Evolutionary conservation across 2,888 invertebrate genomes (phyloP), one percentile per base, ranked within the genome.

Genomic region (Sarcophaga variegata): DNA sequence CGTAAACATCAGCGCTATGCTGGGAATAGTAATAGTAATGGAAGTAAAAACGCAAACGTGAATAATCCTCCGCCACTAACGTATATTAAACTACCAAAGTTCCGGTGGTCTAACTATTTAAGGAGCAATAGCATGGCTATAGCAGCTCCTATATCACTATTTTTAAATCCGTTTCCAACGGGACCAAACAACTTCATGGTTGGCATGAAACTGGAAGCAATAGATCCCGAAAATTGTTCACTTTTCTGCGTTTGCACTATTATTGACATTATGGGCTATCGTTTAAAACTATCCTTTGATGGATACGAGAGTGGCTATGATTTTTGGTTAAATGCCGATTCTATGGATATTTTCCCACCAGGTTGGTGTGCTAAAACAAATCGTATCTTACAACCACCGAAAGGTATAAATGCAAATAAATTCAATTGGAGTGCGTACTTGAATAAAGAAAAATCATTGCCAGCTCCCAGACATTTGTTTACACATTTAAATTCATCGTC

Each of bases 241-340:
- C 94, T 97, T 85, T 98, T 98, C 92, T 98, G 98, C 92, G 98
- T 98, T 37, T 95, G 98, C 78, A 97, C 97, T 0, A 96, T 99
- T 45, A 95, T 96, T 1, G 97, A 97, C 92, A 96, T 97, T 87
- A 95, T 95, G 91, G 98, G 98, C 0, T 97, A 96, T 92, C 95
- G 99, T 74, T 93, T 99, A 91, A 95, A 97, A 88, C 94, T 99
- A 75, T 97, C 97, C 93, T 99, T 99, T 93, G 98, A 99, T 94
- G 98, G 98, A 17, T 99, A 97, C 92, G 96, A 97, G 0, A 97
- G 97, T 83, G 95, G 96, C 91, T 97, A 97, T 91, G 98, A 99
- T 93, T 99, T 97, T 93, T 99, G 99, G 98, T 95, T 96, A 60
- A 98, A 98, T 93, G 97, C 97, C 0, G 97, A 98, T 92, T 97